Percentiles rank a stretch among this genome's conserved stretches.
Conservation (phyloP, 2,888 invertebrate species). For the Pyrochroa serraticornis region DNA sequence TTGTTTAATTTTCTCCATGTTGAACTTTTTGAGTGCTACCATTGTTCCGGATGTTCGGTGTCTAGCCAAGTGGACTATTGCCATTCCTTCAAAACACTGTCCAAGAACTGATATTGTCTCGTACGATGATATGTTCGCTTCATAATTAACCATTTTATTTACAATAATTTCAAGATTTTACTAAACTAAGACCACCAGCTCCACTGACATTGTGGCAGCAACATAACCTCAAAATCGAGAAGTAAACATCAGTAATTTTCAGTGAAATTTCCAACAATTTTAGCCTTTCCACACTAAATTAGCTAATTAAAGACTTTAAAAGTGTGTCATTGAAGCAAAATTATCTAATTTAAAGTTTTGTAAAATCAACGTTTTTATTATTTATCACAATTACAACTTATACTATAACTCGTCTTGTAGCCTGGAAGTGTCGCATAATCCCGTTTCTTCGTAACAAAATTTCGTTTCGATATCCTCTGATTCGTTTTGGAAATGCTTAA, state of each 20-base stretch:
- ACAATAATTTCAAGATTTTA: too few relatives aligned
- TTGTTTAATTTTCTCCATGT: slow-evolving; percentile 72
- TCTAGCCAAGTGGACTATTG: slow-evolving; percentile 73
- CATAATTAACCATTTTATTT: slow-evolving; percentile 46
- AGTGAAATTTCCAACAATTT: background rate
- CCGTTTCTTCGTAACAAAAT: slow-evolving; percentile 58
- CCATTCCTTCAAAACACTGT: slow-evolving; percentile 72
- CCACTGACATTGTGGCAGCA: too few relatives aligned
- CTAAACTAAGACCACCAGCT: too few relatives aligned
- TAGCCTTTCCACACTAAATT: background rate
- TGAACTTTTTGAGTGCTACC: slow-evolving; percentile 77
- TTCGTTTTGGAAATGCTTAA: slow-evolving; percentile 63
- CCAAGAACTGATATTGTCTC: slow-evolving; percentile 71
- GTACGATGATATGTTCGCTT: slow-evolving; percentile 68
- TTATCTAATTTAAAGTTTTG: too few relatives aligned
- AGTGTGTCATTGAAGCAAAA: too few relatives aligned
- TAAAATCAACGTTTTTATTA: too few relatives aligned
- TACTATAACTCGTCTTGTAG: too few relatives aligned
- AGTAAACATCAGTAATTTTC: background rate
- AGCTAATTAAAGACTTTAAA: too few relatives aligned
- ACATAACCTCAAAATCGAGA: background rate
- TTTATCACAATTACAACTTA: too few relatives aligned
- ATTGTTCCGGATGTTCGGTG: slow-evolving; percentile 69
- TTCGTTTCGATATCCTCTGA: slow-evolving; percentile 58
- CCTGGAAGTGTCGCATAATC: slow-evolving; percentile 34